Evolutionary conservation across 2,888 invertebrate genomes (phyloP), one percentile per base, ranked within the genome.

Genomic region (Arenicola marina): DNA sequence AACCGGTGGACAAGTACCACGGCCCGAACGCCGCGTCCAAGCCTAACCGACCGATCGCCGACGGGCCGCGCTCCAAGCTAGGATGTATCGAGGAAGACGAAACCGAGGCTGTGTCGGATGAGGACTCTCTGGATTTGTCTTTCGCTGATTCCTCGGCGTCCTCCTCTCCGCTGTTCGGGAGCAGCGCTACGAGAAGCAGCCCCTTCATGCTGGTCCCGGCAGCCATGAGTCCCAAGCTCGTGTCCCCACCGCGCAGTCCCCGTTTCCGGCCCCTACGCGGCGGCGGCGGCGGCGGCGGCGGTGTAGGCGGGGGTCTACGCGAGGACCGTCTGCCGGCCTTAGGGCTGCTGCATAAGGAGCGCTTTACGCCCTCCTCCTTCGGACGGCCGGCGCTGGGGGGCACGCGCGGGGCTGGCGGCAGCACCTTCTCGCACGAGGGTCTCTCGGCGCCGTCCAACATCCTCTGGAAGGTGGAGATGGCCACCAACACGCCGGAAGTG

Each of bases 1-100:
- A 62, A 29, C 66, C 67, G 2, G 56, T 56, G 11, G 70, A 71
- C 29, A 67, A 43, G 24, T 70, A 63, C 34, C 69, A 64, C 28
- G 21, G 56, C 21, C 60, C 64, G 15, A 67, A 68, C 1, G 46
- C 24, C 7, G 11, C 43, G n/a, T 60, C 46, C 44, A 60, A 44
- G 26, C 54, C 60, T 3, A 54, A 32, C 38, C 28, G 51, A 26
- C 34, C 59, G 29, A 18, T 48, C 26, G 43, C 58, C 43, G 62
- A 65, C 24, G 45, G 43, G 18, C 51, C 56, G 28, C 56, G 26
- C 1, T 61, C 66, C 28, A 53, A 26, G 26, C 60, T 71, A 51
- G 68, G 54, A 24, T 57, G 54, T 34, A 71, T 71, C 34, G 51
- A 51, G 26, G 70, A 70, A 53, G 60, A 51, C 4, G 33, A 55